Percentiles rank a stretch among this genome's conserved stretches.
Evolutionary conservation across 2,888 invertebrate species (phyloP).

Genomic region (Epinotia demarniana): DNA sequence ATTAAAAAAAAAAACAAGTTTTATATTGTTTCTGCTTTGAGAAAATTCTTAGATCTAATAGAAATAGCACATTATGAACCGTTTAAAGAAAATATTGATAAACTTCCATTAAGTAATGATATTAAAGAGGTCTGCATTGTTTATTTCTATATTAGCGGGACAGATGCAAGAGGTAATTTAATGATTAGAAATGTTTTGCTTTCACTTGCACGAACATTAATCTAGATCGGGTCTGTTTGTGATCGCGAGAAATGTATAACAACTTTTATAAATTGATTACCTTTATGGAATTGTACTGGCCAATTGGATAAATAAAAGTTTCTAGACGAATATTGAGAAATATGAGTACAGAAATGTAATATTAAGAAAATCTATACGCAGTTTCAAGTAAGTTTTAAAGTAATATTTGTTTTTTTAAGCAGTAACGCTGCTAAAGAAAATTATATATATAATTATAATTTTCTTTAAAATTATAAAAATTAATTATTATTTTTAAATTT

Average conservation of each 20-base stretch:
- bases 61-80: neutral
- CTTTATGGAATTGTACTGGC: constrained; percentile 2
- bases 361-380: too few relatives aligned
- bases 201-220: constrained; percentile 13
- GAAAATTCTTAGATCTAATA: neutral
- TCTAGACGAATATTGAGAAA: neutral
- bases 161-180: neutral
- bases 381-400: too few relatives aligned
- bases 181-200: constrained; percentile 9
- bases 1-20: too few relatives aligned
- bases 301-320: neutral
- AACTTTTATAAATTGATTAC: constrained; percentile 5
- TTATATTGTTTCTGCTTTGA: neutral
- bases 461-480: too few relatives aligned
- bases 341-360: too few relatives aligned
- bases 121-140: neutral
- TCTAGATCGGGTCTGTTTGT: neutral
- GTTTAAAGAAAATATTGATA: too few relatives aligned
- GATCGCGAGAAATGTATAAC: constrained; percentile 8
- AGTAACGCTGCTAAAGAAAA: too few relatives aligned
- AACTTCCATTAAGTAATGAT: too few relatives aligned
- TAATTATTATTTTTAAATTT: too few relatives aligned
- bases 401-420: too few relatives aligned
- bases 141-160: neutral
- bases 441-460: too few relatives aligned